Evolutionary conservation across 1,140 invertebrate genomes (phyloP), one percentile per base, ranked within the genome.

Genomic region (Drosophila suzukii): DNA sequence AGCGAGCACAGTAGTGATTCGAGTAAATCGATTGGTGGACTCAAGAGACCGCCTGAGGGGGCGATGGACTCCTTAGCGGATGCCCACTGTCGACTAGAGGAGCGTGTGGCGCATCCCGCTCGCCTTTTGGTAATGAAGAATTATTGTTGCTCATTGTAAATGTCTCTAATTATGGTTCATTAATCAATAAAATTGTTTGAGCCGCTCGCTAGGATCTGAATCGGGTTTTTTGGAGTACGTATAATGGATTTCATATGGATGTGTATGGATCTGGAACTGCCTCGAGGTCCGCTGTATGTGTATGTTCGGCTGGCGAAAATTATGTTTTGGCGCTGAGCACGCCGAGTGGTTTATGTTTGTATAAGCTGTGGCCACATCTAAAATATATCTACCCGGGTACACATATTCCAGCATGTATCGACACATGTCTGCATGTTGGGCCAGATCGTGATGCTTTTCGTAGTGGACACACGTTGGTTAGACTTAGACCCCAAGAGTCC

Each of bases 151-250:
- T 82, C 89, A 85, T 81, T 89, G 84, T 82, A 84, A 91, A 82
- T 75, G 83, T 90, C 84, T 89, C 89, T 91, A 91, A 91, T 91
- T 91, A 91, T 91, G 90, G 89, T 88, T 80, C 89, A 91, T 91
- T 91, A 91, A 91, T 91, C 89, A 91, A 91, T 91, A 89, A 91
- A 88, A 89, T 91, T 82, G 84, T 89, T 85, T 78, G 53, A 67
- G 38, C 59, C 59, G n/a, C 11, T 55, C 47, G 44, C 20, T 47
- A 32, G 30, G 27, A 56, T 70, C 65, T 50, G 53, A 44, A 71
- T 71, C 39, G 53, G 65, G n/a, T 17, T 43, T 51, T 63, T 20
- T 11, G 27, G n/a, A 17, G 12, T 17, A 46, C 5, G 43, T 10
- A 17, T 20, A 13, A 13, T 17, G 17, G 36, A 36, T 36, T 30